A percentile compares a stretch with the other conserved stretches of the same genome.
Conservation (phyloP, 2,113 vertebrate genomes). For the Corapipo altera region DNA sequence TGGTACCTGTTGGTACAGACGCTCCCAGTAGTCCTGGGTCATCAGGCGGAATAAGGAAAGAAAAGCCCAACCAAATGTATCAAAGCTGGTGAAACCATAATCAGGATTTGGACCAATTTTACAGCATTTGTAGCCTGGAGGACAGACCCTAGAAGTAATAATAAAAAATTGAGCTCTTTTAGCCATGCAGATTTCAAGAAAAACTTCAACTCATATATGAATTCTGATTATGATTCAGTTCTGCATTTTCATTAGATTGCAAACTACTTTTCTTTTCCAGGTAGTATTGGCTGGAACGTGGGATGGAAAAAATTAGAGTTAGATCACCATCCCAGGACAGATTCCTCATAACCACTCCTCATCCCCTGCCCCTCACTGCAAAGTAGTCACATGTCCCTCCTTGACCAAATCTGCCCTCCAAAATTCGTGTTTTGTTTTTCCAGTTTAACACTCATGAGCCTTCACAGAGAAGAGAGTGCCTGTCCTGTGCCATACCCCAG, state of each 20-base stretch:
- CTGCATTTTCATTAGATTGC: not conserved
- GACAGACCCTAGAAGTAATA: constrained; percentile 79
- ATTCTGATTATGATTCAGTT: not conserved
- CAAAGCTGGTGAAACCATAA: constrained; percentile 92
- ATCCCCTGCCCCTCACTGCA: not conserved
- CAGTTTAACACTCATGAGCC: not conserved
- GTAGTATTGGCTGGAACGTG: not conserved
- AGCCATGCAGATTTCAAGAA: not conserved
- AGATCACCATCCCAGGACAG: not conserved
- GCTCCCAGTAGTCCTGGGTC: constrained; percentile 97
- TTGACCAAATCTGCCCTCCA: not conserved
- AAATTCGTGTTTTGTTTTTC: not conserved
- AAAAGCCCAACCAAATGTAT: constrained; percentile 93
- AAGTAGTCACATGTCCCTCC: not conserved
- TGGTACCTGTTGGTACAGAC: constrained; percentile 93
- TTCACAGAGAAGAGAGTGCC: not conserved
- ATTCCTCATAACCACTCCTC: not conserved
- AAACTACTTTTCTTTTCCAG: not conserved
- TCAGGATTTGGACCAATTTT: constrained; percentile 86
- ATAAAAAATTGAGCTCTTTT: not conserved
- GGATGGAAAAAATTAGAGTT: not conserved
- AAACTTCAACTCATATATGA: not conserved
- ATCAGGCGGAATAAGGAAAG: constrained; percentile 93
- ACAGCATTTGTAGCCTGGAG: constrained; percentile 77
- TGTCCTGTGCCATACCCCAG: not conserved